Percentiles rank a stretch among this genome's conserved stretches.
phyloP scores from a whole-genome alignment of 2,113 vertebrate genomes.

The Gymnogyps californianus region DNA sequence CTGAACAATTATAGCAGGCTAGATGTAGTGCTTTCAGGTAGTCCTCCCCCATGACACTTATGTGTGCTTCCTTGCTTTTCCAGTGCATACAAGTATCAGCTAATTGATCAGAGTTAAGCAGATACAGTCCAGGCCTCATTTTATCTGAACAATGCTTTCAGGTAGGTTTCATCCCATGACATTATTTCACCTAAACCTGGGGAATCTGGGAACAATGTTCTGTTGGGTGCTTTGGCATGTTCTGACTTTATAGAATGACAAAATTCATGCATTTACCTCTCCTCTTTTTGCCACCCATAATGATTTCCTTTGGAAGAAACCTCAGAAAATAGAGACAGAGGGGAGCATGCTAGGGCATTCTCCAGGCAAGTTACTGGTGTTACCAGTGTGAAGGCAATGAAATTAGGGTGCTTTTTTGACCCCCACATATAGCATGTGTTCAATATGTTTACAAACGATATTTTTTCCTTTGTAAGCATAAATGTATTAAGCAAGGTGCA shows the following conservation, averaged over 20 bases:
- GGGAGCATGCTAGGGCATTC: neutral
- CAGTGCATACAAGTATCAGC: neutral
- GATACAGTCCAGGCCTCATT: neutral
- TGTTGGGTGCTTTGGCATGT: neutral
- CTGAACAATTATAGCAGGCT: neutral
- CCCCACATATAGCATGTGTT: neutral
- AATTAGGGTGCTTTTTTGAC: neutral
- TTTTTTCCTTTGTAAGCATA: neutral
- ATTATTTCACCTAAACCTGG: neutral
- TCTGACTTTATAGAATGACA: neutral
- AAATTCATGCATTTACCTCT: neutral
- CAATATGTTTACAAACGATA: neutral
- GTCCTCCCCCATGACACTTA: neutral
- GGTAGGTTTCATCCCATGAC: neutral
- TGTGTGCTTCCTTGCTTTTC: neutral
- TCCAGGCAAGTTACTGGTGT: neutral
- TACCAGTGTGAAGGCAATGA: neutral
- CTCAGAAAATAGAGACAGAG: neutral
- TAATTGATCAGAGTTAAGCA: accelerated
- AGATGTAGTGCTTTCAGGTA: neutral
- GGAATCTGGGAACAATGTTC: neutral
- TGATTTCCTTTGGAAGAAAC: neutral
- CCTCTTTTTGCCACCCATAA: neutral
- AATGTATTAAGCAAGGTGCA: neutral
- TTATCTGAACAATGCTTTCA: neutral